These are phyloP conservation scores for Rutilus rutilus DNA, from an alignment of 2,113 vertebrate genomes.

Conservation along the genomic window DNA sequence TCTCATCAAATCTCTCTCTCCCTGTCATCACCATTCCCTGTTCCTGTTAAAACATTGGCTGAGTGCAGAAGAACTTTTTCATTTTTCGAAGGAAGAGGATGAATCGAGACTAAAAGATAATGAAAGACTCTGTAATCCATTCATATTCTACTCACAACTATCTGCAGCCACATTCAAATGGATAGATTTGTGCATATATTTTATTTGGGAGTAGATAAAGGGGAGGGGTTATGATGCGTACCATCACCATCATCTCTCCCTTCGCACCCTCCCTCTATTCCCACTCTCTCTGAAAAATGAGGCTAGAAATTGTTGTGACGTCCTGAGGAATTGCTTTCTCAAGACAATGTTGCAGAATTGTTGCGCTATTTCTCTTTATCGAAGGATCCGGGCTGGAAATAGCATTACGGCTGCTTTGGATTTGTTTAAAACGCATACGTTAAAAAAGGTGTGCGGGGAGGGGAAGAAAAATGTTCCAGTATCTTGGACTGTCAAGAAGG, in stretches of 20 bases:
- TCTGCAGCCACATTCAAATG: constrained; percentile 39
- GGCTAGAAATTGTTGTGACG: constrained; percentile 70
- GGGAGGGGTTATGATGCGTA: constrained; percentile 51
- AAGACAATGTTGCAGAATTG: constrained; percentile 61
- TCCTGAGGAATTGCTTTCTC: constrained; percentile 72
- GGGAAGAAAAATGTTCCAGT: neutral
- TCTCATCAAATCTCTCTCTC: neutral
- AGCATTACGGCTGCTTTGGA: constrained; percentile 44
- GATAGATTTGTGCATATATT: constrained; percentile 60
- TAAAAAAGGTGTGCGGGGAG: neutral
- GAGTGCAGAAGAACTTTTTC: constrained; percentile 47
- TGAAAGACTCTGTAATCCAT: constrained; percentile 25
- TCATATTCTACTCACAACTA: constrained; percentile 33
- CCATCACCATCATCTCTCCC: constrained; percentile 50
- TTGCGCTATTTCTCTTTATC: constrained; percentile 68
- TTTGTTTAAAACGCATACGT: constrained; percentile 49
- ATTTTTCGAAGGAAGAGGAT: constrained; percentile 45
- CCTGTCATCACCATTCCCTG: neutral
- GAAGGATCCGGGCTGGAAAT: constrained; percentile 49
- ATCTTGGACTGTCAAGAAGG: neutral
- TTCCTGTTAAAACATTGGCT: neutral
- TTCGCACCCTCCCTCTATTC: constrained; percentile 23
- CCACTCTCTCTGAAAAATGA: constrained; percentile 67
- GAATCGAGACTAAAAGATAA: constrained; percentile 51
- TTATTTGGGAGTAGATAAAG: constrained; percentile 51